Base-by-base conservation (phyloP, 2,888 invertebrate species). In the Erynnis tages region DNA sequence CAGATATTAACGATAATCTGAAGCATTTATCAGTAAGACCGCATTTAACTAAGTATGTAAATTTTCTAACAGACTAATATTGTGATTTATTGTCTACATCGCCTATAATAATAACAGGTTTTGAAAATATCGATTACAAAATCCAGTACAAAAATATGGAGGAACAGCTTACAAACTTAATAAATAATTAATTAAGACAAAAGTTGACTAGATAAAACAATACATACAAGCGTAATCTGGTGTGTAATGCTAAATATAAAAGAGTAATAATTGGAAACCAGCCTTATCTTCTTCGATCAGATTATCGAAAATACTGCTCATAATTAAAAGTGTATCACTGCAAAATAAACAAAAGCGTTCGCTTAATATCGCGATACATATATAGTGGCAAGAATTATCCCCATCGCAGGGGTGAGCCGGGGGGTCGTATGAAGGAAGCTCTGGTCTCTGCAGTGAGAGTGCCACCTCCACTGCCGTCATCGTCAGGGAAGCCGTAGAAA, bases 391-490 rank as follows among this genome's bases (percentile, higher is more conserved):
- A 46, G 4, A 29, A 23, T 83, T 68, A 84, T 52, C 90, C 87
- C 86, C 88, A 90, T 58, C 89, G 73, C 27, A 89, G 65, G 2
- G 89, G 89, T 10, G 88, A 87, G 55, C 89, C 89, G 2, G 89
- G 87, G 53, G 89, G 88, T 73, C 89, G 71, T 67, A 82, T 71
- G 54, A 84, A 71, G 62, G 82, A 57, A 40, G 72, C 73, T 48
- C 88, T 79, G 46, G 88, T 85, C 58, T 88, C 85, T 0, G 88
- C 87, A 0, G 86, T 86, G 13, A 88, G 73, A 1, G 68, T 61
- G 17, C 69, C 68, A 25, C 81, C 76, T 17, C 59, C 71, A 11
- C 76, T 79, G 2, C 73, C 72, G 14, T 84, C 78, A 1, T 71
- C 72, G 27, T 85, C 78, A 1, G 82, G 83, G 34, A 79, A 69